phyloP scores from a whole-genome alignment of 2,113 vertebrate species.

The Pelecanus crispus region DNA sequence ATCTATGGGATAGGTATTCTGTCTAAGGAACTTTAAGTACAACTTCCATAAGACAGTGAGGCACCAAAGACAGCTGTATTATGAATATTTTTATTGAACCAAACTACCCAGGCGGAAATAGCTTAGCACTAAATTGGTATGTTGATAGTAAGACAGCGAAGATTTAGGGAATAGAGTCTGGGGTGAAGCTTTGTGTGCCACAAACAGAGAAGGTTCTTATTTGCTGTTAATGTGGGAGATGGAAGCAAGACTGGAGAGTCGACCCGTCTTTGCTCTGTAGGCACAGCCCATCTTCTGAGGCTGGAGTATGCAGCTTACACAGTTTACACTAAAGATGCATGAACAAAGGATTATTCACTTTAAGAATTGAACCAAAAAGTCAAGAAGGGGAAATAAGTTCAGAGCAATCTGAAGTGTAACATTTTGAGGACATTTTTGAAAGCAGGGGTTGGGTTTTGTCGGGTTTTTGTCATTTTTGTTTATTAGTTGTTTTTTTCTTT shows the following conservation, averaged over 20 bases:
- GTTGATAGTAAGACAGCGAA: background rate
- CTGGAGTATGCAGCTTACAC: background rate
- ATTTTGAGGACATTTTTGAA: background rate
- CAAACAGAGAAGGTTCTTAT: background rate
- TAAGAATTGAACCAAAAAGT: background rate
- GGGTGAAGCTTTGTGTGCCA: background rate
- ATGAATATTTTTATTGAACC: background rate
- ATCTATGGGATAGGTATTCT: background rate
- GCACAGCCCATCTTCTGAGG: background rate
- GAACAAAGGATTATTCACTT: constrained; percentile 32
- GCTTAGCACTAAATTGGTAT: background rate
- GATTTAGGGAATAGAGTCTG: background rate
- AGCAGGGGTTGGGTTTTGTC: background rate
- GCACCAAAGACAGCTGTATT: background rate
- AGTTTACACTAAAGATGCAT: background rate
- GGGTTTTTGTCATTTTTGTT: background rate
- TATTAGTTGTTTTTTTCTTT: constrained; percentile 32
- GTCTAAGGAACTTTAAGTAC: background rate
- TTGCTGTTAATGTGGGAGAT: background rate
- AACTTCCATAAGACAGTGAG: background rate
- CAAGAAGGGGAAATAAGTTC: background rate
- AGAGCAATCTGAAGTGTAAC: background rate
- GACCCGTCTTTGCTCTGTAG: background rate
- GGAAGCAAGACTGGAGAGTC: background rate
- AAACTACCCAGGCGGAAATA: background rate